These are phyloP conservation scores for Sepiola atlantica DNA, from an alignment of 2,888 invertebrate species.

Conservation along the genomic window DNA sequence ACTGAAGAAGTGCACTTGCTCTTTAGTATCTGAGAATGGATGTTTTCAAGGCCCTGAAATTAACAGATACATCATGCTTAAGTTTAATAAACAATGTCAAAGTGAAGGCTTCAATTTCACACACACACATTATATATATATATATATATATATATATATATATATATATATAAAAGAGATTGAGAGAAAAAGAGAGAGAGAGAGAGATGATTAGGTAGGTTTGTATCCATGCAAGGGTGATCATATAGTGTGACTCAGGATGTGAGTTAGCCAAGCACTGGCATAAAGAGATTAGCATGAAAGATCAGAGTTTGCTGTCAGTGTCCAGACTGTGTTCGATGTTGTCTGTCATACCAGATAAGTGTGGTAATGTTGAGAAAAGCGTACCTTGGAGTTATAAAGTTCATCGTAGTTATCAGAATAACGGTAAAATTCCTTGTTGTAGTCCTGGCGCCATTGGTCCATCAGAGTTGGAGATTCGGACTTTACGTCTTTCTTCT, in stretches of 20 bases:
- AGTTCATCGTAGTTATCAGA: conserved; percentile 70
- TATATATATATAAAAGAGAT: background rate
- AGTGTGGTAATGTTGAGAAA: conserved; percentile 42
- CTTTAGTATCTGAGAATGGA: conserved; percentile 32
- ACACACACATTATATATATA: background rate
- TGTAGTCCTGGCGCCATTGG: conserved; percentile 69
- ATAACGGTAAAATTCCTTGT: conserved; percentile 64
- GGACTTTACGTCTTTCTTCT: conserved; percentile 67
- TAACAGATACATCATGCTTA: background rate
- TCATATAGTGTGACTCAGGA: conserved; percentile 3
- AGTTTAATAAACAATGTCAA: background rate
- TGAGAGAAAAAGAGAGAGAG: background rate
- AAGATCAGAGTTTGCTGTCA: conserved; percentile 8
- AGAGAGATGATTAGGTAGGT: background rate
- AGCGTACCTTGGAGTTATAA: conserved; percentile 52
- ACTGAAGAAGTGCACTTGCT: background rate
- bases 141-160: too few species aligned
- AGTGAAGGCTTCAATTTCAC: background rate
- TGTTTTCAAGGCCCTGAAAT: conserved; percentile 18
- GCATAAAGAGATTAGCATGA: background rate
- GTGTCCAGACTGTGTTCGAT: background rate
- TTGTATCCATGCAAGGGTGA: conserved; percentile 32
- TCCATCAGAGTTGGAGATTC: conserved; percentile 71
- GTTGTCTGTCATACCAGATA: conserved; percentile 44
- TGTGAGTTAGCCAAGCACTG: conserved; percentile 8